Percentiles rank a stretch among this genome's conserved stretches.
Evolutionary conservation across 2,113 vertebrate species (phyloP).

Genomic region (Eulemur macaco): DNA sequence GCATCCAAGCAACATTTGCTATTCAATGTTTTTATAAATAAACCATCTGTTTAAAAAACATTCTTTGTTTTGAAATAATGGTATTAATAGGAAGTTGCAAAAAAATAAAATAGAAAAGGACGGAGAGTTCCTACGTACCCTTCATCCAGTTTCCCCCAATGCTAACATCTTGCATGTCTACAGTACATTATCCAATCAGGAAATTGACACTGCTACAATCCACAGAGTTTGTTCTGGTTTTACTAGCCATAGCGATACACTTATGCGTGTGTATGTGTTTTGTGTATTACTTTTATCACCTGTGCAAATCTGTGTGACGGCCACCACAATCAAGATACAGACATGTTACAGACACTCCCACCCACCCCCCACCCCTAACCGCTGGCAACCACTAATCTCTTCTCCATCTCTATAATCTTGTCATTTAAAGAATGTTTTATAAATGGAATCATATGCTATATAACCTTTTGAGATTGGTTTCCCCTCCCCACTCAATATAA

Average conservation of each 20-base stretch:
- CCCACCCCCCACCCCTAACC: too few species aligned
- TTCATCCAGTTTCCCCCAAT: background rate
- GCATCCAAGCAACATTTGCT: background rate
- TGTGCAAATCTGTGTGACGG: background rate
- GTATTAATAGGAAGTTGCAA: background rate
- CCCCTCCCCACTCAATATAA: fast-evolving
- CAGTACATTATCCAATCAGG: background rate
- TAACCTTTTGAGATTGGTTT: background rate
- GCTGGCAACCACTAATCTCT: background rate
- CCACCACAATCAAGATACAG: background rate
- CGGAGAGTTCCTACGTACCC: too few species aligned
- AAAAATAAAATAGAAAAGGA: background rate
- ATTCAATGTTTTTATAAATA: background rate
- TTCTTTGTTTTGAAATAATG: background rate
- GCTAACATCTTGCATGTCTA: too few species aligned
- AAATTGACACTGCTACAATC: background rate
- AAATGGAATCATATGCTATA: background rate
- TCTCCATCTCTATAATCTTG: background rate
- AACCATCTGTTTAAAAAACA: background rate
- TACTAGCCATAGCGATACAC: fast-evolving
- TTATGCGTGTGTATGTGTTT: background rate
- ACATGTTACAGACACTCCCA: fast-evolving
- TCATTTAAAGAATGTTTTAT: background rate
- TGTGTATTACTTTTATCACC: background rate
- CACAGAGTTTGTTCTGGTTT: background rate